These are phyloP conservation scores for Cancer borealis DNA, from an alignment of 2,888 invertebrate species.

Conservation along the genomic window DNA sequence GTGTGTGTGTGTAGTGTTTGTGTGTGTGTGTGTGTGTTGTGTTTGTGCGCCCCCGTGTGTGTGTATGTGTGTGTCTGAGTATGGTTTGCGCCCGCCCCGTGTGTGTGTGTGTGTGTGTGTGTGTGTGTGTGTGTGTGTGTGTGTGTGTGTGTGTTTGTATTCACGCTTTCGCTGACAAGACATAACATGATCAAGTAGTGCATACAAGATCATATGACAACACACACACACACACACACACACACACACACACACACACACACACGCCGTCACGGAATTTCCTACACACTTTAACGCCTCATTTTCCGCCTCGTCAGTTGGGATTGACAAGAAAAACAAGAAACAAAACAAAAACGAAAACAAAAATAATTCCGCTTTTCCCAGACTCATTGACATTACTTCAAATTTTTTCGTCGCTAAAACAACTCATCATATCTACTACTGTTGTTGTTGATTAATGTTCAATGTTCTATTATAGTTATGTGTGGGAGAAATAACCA, in stretches of 20 bases:
- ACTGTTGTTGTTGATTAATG: no score
- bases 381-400: not conserved
- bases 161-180: not conserved
- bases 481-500: not conserved
- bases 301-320: not conserved
- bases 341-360: not conserved
- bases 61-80: not conserved
- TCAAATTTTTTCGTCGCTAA: not conserved
- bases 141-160: not conserved
- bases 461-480: no score
- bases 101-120: not conserved
- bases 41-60: no score
- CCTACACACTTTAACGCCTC: not conserved
- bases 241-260: slow-evolving; percentile 17
- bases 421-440: no score
- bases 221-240: slow-evolving; percentile 20
- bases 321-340: no score
- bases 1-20: not conserved
- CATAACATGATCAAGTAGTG: not conserved
- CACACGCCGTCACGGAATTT: not conserved
- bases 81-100: no score
- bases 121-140: not conserved
- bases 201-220: not conserved
- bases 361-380: no score
- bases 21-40: not conserved